Base-by-base conservation (phyloP, 92 coral and sea anemone species). In the Siderastrea radians region DNA sequence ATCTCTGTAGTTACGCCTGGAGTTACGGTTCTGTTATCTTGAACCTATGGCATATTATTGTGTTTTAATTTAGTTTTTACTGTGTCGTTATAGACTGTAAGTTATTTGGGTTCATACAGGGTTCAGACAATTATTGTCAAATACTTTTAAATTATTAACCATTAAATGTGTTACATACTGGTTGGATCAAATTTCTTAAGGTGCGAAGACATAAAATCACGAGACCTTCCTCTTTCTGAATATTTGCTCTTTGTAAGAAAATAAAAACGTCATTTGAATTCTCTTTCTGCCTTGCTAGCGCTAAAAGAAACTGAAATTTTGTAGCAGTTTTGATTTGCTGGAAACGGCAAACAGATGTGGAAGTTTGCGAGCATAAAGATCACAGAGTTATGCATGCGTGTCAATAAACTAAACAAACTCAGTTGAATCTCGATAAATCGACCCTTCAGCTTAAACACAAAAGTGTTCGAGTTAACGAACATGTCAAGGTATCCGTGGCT, bases 291-390 rank as follows among this genome's bases (percentile, higher is more conserved):
- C 9, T 19, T 68, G 11, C 45, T 45, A 11, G 6, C 7, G 44
- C 4, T 7, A 2, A 54, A 51, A 54, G 85, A 68, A 68, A 17
- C 65, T 8, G 54, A 66, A 53, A 68, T 54, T 45, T 55, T 15
- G 0, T 13, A 6, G 11, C 45, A 6, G 17, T 50, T 44, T 26
- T 45, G 64, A 54, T 68, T 70, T 53, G 52, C 6, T 4, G 2
- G 44, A 81, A 68, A 16, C 53, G 8, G 2, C 13, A 69, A 69
- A 54, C 85, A 81, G 85, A 81, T 69, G 58, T 68, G 59, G 4
- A 43, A 57, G 75, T 10, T 45, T 54, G 75, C 43, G 26, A 3
- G 38, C 19, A 45, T 13, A 15, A 6, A 15, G 49, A 43, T 17
- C 45, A 5, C 13, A 16, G 13, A 8, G 17, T 17, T 16, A 50